A percentile compares a stretch with the other conserved stretches of the same genome.
These are phyloP conservation scores for Zaprionus capensis DNA, from an alignment of 1,140 invertebrate species.

Conservation along the genomic window DNA sequence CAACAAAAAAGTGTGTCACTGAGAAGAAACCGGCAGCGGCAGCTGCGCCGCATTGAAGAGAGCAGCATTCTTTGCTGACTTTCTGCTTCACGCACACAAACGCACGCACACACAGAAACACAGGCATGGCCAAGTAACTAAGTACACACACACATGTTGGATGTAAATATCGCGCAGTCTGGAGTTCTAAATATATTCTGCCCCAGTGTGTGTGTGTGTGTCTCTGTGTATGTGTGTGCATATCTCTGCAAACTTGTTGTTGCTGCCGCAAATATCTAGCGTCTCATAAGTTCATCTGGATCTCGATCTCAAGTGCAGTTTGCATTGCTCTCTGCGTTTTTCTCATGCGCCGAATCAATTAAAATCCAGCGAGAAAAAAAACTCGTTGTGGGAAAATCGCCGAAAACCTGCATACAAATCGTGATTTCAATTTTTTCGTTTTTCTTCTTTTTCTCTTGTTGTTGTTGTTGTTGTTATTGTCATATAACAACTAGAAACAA, in stretches of 20 bases:
- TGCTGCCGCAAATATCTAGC: conserved; percentile 57
- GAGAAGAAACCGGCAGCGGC: conserved; percentile 52
- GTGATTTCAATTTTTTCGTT: conserved; percentile 68
- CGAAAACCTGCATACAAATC: conserved; percentile 77
- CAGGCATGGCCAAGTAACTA: background rate
- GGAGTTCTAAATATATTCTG: conserved; percentile 32
- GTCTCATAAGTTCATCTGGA: conserved; percentile 77
- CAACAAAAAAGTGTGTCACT: conserved; percentile 68
- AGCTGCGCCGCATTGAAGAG: conserved; percentile 53
- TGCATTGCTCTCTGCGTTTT: conserved; percentile 53
- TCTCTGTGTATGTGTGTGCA: background rate
- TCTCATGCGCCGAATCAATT: conserved; percentile 77
- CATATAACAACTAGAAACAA: conserved; percentile 45
- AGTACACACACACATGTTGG: background rate
- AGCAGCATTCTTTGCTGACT: conserved; percentile 67
- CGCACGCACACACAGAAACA: background rate
- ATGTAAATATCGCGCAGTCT: conserved; percentile 15
- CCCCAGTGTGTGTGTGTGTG: background rate
- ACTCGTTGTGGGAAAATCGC: conserved; percentile 78
- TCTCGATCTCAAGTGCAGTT: conserved; percentile 78
- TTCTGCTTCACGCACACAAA: conserved; percentile 45
- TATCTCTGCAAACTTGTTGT: conserved; percentile 35
- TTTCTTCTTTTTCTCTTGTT: conserved; percentile 27
- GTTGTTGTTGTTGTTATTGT: conserved; percentile 19
- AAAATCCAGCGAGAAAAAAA: conserved; percentile 72